Percentiles rank a stretch among this genome's conserved stretches.
Conservation (phyloP, 2,888 invertebrate genomes). For the Zhengitettix transpicula region DNA sequence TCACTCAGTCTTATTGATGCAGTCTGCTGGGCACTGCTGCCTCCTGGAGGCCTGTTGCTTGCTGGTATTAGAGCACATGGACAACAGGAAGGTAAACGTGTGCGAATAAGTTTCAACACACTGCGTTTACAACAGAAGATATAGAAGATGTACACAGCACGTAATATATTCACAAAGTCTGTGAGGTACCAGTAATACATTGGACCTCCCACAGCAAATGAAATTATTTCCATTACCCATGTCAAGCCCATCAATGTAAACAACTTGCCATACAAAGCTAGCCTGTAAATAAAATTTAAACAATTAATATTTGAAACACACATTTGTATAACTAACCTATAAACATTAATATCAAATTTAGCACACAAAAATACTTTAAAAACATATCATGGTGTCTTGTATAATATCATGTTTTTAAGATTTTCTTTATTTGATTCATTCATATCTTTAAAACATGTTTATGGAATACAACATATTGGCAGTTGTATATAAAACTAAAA, state of each 20-base stretch:
- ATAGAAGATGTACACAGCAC: slow-evolving; percentile 16
- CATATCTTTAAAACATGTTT: no score
- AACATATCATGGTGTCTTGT: no score
- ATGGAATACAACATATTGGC: no score
- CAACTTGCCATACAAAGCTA: slow-evolving; percentile 15
- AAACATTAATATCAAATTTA: no score
- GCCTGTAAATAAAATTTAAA: slow-evolving; percentile 6
- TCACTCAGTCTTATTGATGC: no score
- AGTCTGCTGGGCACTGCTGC: background rate
- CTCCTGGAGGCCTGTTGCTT: background rate
- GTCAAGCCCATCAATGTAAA: slow-evolving; percentile 16
- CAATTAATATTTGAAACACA: background rate
- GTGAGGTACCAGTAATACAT: slow-evolving; percentile 13
- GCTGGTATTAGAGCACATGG: background rate
- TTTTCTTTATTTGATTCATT: no score
- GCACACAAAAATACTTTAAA: no score
- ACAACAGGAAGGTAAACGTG: background rate
- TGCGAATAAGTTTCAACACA: slow-evolving; percentile 3
- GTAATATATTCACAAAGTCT: slow-evolving; percentile 15
- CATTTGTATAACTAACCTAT: no score
- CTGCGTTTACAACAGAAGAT: slow-evolving; percentile 17
- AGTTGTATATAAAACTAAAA: no score
- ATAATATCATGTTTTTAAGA: no score
- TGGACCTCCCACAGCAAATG: slow-evolving; percentile 10
- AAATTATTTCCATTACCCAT: slow-evolving; percentile 15